Evolutionary conservation across 2,113 vertebrate species (phyloP).

Genomic region (Onychostruthus taczanowskii): DNA sequence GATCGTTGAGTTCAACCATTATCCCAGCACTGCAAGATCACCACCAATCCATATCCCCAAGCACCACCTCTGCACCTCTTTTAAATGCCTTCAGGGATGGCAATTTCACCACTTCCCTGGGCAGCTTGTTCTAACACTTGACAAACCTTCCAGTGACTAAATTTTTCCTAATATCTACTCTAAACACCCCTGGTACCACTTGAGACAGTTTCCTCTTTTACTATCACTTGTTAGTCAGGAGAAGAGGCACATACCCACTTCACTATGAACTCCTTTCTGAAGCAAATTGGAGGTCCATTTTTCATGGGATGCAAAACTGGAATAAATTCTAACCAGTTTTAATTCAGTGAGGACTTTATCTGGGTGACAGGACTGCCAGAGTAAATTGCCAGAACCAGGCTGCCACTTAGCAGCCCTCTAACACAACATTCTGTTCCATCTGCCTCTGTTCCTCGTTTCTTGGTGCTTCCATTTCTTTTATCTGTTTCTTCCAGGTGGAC

Average conservation of each 20-base stretch:
- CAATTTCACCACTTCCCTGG: not conserved
- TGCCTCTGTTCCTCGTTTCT: not conserved
- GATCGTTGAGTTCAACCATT: fast-evolving
- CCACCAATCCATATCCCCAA: not conserved
- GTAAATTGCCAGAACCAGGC: not conserved
- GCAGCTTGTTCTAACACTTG: not conserved
- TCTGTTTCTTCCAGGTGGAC: not conserved
- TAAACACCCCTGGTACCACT: not conserved
- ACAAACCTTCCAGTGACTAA: not conserved
- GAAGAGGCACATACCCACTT: not conserved
- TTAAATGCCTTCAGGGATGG: not conserved
- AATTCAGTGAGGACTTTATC: not conserved
- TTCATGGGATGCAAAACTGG: not conserved
- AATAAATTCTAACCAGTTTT: not conserved
- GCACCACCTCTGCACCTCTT: fast-evolving
- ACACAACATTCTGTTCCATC: not conserved
- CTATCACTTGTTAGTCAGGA: not conserved
- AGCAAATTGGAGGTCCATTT: not conserved
- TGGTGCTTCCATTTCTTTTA: not conserved
- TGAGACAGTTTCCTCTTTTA: not conserved
- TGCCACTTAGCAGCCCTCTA: not conserved
- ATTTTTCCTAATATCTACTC: not conserved
- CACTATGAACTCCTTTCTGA: not conserved
- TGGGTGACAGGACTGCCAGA: not conserved
- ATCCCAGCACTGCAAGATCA: not conserved